Evolutionary conservation across 2,888 invertebrate genomes (phyloP).

Genomic region (Lamproptera curius): DNA sequence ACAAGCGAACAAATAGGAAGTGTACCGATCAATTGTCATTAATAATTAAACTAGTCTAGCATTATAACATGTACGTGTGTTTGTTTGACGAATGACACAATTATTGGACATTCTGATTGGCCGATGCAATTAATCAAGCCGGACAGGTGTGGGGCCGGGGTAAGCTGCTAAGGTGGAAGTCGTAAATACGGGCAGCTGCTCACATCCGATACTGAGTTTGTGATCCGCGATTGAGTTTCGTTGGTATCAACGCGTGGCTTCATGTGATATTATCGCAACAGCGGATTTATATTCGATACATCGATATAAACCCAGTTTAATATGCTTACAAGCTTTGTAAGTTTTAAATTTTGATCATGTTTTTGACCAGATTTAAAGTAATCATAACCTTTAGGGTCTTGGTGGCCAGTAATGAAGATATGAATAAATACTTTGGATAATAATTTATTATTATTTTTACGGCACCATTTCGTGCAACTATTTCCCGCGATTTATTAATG

Average conservation of each 20-base stretch:
- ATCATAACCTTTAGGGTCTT: background rate
- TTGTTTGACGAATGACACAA: constrained; percentile 51
- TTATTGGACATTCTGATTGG: constrained; percentile 58
- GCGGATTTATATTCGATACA: background rate
- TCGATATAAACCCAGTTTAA: background rate
- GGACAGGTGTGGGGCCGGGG: constrained; percentile 58
- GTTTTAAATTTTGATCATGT: background rate
- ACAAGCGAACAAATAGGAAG: too few relatives aligned
- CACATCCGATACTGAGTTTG: constrained; percentile 33
- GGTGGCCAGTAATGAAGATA: too few relatives aligned
- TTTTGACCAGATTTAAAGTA: background rate
- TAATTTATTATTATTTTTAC: too few relatives aligned
- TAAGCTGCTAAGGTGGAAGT: constrained; percentile 62
- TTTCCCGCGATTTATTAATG: constrained; percentile 16
- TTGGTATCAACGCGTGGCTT: constrained; percentile 31
- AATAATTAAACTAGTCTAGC: too few relatives aligned
- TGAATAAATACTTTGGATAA: too few relatives aligned
- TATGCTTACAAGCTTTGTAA: background rate
- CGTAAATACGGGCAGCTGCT: constrained; percentile 68
- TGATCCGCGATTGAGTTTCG: constrained; percentile 11
- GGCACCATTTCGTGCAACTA: background rate
- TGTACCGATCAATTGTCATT: too few relatives aligned
- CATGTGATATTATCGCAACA: background rate
- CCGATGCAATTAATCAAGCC: constrained; percentile 60
- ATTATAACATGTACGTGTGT: too few relatives aligned